phyloP scores from a whole-genome alignment of 2,797 vertebrate species.

The Gymnopithys bicolor region DNA sequence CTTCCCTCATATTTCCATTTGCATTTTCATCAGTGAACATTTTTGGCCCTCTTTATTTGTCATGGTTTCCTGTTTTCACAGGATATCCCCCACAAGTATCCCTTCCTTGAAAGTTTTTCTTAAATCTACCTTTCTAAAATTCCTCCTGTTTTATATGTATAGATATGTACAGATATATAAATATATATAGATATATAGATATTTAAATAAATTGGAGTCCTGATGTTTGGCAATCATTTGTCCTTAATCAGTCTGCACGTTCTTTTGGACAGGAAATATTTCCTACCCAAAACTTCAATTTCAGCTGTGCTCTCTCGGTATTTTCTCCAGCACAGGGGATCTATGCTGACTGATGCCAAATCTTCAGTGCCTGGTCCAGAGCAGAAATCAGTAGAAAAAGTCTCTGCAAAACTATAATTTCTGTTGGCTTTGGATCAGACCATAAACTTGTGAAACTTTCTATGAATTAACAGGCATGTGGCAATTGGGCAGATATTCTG shows the following conservation, averaged over 20 bases:
- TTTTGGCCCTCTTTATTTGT: neutral
- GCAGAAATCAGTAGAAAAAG: neutral
- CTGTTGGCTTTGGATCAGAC: neutral
- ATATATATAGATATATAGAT: neutral
- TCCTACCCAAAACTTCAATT: neutral
- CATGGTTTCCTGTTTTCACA: neutral
- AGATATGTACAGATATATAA: neutral
- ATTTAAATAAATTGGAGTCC: neutral
- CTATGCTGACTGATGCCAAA: neutral
- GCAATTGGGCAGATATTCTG: neutral
- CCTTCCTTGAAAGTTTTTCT: neutral
- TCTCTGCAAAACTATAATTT: neutral
- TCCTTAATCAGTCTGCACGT: neutral
- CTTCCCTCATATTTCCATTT: constrained; percentile 6
- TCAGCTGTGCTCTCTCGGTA: neutral
- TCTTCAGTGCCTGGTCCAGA: neutral
- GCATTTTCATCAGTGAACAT: neutral
- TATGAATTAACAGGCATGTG: neutral
- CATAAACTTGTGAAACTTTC: neutral
- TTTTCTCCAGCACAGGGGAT: neutral
- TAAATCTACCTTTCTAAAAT: neutral
- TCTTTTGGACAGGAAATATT: neutral
- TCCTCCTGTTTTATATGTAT: neutral
- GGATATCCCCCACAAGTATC: neutral
- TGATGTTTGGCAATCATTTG: neutral